Conservation (phyloP, 2,797 vertebrate species). For the Periophthalmus magnuspinnatus region DNA sequence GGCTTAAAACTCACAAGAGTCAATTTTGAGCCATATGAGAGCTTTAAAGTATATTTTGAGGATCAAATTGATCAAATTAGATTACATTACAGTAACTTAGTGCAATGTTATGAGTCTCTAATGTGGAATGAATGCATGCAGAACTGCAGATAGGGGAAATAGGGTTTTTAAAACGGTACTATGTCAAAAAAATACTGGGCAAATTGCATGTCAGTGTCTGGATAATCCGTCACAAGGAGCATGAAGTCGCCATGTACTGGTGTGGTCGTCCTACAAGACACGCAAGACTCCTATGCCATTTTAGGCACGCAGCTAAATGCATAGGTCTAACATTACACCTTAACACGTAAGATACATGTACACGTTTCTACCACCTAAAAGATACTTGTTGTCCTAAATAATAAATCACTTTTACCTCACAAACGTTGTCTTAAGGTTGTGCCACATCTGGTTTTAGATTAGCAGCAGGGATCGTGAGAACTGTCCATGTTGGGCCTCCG, state of each 20-base stretch:
- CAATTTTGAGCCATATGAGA: too few species aligned
- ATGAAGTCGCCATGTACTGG: neutral
- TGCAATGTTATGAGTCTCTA: too few species aligned
- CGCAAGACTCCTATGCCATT: slow-evolving; percentile 5
- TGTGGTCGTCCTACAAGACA: slow-evolving; percentile 3
- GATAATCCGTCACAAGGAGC: slow-evolving; percentile 1
- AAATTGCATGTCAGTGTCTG: neutral
- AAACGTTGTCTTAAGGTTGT: neutral
- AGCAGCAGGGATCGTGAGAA: slow-evolving; percentile 24
- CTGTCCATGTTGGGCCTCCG: slow-evolving; percentile 56
- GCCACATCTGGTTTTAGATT: slow-evolving; percentile 10
- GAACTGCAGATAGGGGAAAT: neutral
- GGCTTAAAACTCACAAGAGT: too few species aligned
- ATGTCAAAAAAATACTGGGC: neutral
- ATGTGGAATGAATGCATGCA: neutral
- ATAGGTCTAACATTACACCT: neutral
- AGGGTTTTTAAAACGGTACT: neutral
- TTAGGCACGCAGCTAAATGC: slow-evolving; percentile 4
- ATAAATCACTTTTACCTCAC: neutral
- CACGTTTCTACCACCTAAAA: neutral
- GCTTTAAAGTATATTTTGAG: too few species aligned
- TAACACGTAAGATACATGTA: neutral
- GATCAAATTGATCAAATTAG: too few species aligned
- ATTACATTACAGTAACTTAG: too few species aligned
- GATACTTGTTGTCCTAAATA: neutral